Evolutionary conservation across 2,888 invertebrate species (phyloP).

Genomic region (Mimachlamys varia): DNA sequence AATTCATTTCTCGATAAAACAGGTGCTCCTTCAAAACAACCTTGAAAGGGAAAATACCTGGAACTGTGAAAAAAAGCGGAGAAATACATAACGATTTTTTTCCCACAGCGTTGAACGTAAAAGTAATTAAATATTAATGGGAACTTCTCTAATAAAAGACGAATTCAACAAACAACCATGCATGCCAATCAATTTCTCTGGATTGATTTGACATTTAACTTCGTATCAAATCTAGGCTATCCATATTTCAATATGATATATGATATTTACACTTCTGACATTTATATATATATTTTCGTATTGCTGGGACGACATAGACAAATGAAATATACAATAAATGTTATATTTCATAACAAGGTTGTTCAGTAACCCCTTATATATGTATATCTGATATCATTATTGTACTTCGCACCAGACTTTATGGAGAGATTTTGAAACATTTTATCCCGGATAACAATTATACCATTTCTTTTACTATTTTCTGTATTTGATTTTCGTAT

Average conservation of each 20-base stretch:
- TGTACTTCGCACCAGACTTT: too few species aligned
- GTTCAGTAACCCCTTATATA: too few species aligned
- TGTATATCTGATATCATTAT: too few species aligned
- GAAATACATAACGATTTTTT: not conserved
- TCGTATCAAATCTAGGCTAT: not conserved
- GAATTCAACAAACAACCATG: not conserved
- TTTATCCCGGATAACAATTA: too few species aligned
- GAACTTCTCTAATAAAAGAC: not conserved
- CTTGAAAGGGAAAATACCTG: not conserved
- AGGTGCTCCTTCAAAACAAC: not conserved
- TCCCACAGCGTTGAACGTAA: not conserved
- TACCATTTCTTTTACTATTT: too few species aligned
- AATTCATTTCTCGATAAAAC: not conserved
- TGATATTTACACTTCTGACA: not conserved
- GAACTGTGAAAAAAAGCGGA: not conserved
- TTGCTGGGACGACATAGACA: too few species aligned
- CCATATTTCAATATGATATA: not conserved
- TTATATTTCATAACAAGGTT: too few species aligned
- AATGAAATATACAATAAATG: too few species aligned
- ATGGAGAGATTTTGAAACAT: too few species aligned
- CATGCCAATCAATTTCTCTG: not conserved
- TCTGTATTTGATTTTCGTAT: too few species aligned
- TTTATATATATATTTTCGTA: too few species aligned
- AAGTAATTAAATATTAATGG: not conserved
- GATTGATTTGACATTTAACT: not conserved